Conservation (phyloP, 2,113 vertebrate species). For the Edolisoma coerulescens region DNA sequence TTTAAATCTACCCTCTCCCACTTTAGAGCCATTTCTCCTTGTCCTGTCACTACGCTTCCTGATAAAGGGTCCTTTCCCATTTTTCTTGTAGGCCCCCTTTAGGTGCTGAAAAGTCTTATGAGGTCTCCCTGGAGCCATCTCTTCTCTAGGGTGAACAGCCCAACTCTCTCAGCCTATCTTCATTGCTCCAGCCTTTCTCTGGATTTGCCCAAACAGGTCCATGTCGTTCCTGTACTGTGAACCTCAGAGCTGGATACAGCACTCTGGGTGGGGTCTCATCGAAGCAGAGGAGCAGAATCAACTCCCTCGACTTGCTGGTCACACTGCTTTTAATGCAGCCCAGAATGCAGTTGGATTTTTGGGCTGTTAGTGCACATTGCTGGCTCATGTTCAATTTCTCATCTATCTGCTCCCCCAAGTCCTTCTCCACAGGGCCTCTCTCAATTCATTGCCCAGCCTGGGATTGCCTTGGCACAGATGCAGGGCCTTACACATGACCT, state of each 20-base stretch:
- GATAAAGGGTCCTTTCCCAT: not conserved
- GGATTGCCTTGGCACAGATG: not conserved
- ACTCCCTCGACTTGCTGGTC: rapidly evolving
- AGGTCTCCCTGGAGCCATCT: not conserved
- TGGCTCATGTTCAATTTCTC: not conserved
- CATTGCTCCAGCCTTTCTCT: not conserved
- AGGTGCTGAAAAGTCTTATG: not conserved
- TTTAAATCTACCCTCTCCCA: not conserved
- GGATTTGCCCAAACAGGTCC: not conserved
- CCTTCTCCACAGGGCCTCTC: not conserved
- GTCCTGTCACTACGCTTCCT: not conserved
- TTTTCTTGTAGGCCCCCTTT: not conserved
- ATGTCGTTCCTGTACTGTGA: not conserved
- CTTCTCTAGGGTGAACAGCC: not conserved
- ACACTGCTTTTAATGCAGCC: not conserved
- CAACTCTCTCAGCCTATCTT: not conserved
- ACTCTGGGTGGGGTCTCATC: not conserved
- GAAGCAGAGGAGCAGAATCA: not conserved
- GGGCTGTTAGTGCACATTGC: not conserved
- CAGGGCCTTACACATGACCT: no score
- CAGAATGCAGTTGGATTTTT: not conserved
- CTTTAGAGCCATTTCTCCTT: not conserved
- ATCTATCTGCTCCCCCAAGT: no score
- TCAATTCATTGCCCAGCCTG: not conserved
- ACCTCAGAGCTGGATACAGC: not conserved